phyloP scores from a whole-genome alignment of 2,888 invertebrate species.

The Leptinotarsa haldemani region DNA sequence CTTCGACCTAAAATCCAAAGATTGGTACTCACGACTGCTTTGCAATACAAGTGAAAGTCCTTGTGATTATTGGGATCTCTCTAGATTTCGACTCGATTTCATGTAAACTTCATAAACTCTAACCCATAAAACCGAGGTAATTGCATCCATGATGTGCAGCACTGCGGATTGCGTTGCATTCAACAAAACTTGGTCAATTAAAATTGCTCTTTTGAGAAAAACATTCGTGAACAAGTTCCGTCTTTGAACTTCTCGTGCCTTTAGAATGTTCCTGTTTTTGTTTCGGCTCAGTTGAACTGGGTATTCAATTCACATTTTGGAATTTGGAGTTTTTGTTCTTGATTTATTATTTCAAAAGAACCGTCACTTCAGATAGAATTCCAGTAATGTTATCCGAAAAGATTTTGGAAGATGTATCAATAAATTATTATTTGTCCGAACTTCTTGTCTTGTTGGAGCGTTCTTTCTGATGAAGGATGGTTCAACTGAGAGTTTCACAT shows the following conservation, averaged over 20 bases:
- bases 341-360: background rate
- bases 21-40: constrained; percentile 12
- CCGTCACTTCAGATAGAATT: background rate
- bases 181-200: constrained; percentile 10
- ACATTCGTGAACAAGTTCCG: background rate
- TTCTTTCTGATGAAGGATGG: background rate
- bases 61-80: constrained; percentile 13
- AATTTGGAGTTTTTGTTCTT: background rate
- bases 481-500: too few relatives aligned
- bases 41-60: constrained; percentile 20
- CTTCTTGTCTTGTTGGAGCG: background rate
- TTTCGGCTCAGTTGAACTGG: background rate
- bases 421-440: background rate
- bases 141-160: constrained; percentile 1
- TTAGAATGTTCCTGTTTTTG: background rate
- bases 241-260: background rate
- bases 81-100: constrained; percentile 3
- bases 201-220: constrained; percentile 11
- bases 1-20: background rate
- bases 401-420: background rate
- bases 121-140: constrained; percentile 6
- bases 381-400: background rate
- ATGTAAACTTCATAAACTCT: constrained; percentile 11
- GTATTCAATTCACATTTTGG: background rate
- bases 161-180: background rate